Evolutionary conservation across 1,140 invertebrate species (phyloP).

Genomic region (Eurosta solidaginis): DNA sequence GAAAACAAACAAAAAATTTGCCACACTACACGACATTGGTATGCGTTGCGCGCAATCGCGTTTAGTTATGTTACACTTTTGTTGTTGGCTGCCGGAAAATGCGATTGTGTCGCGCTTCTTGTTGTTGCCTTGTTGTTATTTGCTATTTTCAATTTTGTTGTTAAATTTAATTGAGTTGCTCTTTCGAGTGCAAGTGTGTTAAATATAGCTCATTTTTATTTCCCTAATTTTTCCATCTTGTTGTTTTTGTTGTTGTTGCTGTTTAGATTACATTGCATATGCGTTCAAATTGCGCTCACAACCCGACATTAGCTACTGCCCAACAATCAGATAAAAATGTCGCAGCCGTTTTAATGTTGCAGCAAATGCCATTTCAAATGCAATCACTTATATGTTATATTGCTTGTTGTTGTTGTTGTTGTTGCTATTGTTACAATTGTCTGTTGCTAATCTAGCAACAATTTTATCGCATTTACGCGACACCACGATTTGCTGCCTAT

Average conservation of each 20-base stretch:
- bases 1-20: not conserved
- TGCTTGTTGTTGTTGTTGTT: slow-evolving; percentile 21
- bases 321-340: slow-evolving; percentile 18
- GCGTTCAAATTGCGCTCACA: not conserved
- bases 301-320: not conserved
- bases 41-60: not conserved
- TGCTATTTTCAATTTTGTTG: slow-evolving; percentile 6
- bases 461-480: slow-evolving; percentile 24
- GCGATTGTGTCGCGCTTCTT: not conserved
- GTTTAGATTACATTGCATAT: not conserved
- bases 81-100: slow-evolving; percentile 9
- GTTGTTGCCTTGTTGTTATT: not conserved
- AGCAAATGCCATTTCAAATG: not conserved
- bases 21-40: not conserved
- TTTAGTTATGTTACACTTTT: not conserved
- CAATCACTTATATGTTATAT: not conserved
- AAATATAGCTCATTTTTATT: not conserved
- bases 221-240: not conserved
- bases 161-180: slow-evolving; percentile 26
- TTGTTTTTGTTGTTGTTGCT: not conserved
- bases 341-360: not conserved
- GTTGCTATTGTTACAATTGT: not conserved
- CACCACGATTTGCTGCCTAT: slow-evolving; percentile 20
- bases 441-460: not conserved
- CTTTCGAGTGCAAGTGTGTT: not conserved